These are phyloP conservation scores for Syritta pipiens DNA, from an alignment of 2,888 invertebrate species.

Conservation along the genomic window DNA sequence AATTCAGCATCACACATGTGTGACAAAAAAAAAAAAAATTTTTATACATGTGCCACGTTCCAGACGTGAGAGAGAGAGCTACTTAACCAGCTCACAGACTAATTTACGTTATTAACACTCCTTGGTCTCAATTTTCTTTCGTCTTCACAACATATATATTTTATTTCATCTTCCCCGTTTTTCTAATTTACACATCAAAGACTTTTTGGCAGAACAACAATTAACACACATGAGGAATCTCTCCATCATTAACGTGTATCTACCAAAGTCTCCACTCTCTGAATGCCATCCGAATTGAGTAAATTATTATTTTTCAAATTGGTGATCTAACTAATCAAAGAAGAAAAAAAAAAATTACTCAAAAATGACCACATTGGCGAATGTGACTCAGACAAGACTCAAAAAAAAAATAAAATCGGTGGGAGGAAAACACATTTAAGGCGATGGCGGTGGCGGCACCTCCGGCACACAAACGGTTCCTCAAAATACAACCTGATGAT, in stretches of 20 bases:
- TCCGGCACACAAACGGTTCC: no score
- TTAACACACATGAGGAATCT: conserved; percentile 22
- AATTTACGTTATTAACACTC: conserved; percentile 16
- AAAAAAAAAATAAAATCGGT: not conserved
- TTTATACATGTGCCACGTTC: not conserved
- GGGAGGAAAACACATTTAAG: not conserved
- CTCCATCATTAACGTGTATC: no score
- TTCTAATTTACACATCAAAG: conserved; percentile 7
- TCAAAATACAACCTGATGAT: no score
- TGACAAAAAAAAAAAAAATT: not conserved
- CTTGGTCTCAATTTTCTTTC: not conserved
- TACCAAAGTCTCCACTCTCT: not conserved
- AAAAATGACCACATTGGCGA: not conserved
- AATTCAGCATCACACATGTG: not conserved
- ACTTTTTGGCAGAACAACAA: not conserved
- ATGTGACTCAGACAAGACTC: conserved; percentile 1
- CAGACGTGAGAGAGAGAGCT: not conserved
- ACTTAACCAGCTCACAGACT: not conserved
- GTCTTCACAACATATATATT: not conserved
- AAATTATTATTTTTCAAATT: not conserved
- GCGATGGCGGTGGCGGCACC: no score
- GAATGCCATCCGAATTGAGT: not conserved
- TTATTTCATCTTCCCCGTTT: not conserved
- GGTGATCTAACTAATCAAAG: conserved; percentile 25
- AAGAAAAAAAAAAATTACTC: not conserved